Base-by-base conservation (phyloP, 2,113 vertebrate genomes). In the Corythaeola cristata region DNA sequence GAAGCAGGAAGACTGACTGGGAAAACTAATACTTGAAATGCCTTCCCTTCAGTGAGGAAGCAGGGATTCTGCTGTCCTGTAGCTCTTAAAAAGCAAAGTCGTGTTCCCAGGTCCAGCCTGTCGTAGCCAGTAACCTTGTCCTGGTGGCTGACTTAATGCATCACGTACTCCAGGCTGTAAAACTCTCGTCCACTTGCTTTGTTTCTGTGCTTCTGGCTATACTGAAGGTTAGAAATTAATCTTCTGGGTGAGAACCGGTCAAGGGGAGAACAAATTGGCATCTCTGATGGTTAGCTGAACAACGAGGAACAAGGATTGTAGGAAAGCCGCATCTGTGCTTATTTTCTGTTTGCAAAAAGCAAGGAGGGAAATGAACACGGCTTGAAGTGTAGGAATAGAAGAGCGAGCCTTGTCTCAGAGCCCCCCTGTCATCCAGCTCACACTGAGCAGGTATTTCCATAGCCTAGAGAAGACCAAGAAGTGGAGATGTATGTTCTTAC, bases 31-130 rank as follows among this genome's bases (percentile, higher is more conserved):
- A 55, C 32, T 68, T 75, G 72, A 86, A 91, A 88, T 83, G 83
- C 79, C 88, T 83, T 89, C 86, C 90, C 87, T 95, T 96, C 95
- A 91, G 89, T 90, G 86, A 94, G 89, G 91, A 82, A 94, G 85
- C 89, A 94, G 92, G 41, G 55, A 85, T 94, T 71, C 77, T 95
- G 96, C 85, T 91, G 49, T 82, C 85, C 87, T 73, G 23, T 72
- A 89, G 63, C 60, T 82, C 67, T 89, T 88, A 20, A 74, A 92
- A 91, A 91, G 55, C 41, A n/a, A 91, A 81, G 58, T 72, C 2
- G 3, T 37, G 53, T 82, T 82, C 41, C 74, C 60, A 69, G 80
- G 35, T 73, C 67, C 82, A 66, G 77, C 72, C 81, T 84, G 82
- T 37, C 30, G 53, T 47, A 58, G 60, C 52, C 2, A 2, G 22